Conservation (phyloP, 2,113 vertebrate genomes). For the Turdus rufiventris region DNA sequence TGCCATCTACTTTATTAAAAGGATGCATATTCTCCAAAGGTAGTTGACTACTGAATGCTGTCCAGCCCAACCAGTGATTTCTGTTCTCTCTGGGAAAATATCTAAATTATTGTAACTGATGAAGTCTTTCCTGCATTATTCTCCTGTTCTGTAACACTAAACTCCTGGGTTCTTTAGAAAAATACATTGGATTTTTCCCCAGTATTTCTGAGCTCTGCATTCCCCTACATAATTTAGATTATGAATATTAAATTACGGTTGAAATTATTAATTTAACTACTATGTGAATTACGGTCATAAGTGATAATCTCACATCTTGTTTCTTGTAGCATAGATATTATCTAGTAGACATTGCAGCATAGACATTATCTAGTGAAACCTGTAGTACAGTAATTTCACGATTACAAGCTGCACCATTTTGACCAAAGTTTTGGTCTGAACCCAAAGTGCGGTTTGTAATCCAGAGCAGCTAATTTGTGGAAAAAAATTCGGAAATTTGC, state of each 20-base stretch:
- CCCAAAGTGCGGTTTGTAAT: too few relatives aligned
- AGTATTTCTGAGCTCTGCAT: neutral
- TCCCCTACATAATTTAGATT: neutral
- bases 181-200: accelerated
- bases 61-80: neutral
- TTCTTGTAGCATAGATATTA: neutral
- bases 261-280: neutral
- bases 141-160: neutral
- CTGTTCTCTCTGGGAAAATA: neutral
- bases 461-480: too few relatives aligned
- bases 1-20: neutral
- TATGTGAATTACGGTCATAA: accelerated
- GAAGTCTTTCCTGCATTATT: neutral
- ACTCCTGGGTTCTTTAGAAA: neutral
- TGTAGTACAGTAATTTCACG: too few relatives aligned
- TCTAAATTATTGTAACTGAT: neutral
- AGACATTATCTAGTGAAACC: neutral
- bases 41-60: neutral
- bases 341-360: too few relatives aligned
- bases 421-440: too few relatives aligned
- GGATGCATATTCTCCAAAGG: neutral
- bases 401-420: too few relatives aligned
- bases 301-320: neutral
- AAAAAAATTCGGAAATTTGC: too few relatives aligned
- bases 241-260: neutral